A percentile compares a stretch with the other conserved stretches of the same genome.
Evolutionary conservation across 2,797 vertebrate species (phyloP).

Genomic region (Lacerta agilis): DNA sequence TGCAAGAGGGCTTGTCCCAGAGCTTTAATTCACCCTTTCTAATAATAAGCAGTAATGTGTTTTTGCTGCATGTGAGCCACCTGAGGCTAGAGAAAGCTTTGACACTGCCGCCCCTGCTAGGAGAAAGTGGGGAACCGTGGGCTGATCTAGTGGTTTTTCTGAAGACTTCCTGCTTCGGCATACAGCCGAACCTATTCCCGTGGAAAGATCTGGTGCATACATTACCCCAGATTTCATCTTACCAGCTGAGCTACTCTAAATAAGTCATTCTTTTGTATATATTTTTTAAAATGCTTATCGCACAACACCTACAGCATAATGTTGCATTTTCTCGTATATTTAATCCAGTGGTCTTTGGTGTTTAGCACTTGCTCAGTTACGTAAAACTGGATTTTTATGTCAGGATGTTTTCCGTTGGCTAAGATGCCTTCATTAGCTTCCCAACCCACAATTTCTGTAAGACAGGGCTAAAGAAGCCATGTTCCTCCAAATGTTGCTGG

Average conservation of each 20-base stretch:
- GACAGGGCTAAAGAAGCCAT: too few species aligned
- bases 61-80: not conserved
- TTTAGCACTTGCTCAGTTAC: not conserved
- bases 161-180: not conserved
- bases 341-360: not conserved
- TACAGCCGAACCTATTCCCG: not conserved
- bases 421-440: not conserved
- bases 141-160: conserved; percentile 38
- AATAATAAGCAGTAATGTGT: conserved; percentile 5
- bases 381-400: not conserved
- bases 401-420: not conserved
- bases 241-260: not conserved
- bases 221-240: not conserved
- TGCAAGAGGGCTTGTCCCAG: conserved; percentile 25
- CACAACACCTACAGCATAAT: not conserved
- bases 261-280: not conserved
- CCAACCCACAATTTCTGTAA: too few species aligned
- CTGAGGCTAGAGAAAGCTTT: not conserved
- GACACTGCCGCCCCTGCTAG: conserved; percentile 24
- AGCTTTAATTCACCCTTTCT: not conserved
- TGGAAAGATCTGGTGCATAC: not conserved
- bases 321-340: conserved; percentile 5
- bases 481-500: too few species aligned
- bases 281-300: conserved; percentile 11
- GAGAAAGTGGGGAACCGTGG: not conserved